Evolutionary conservation across 2,888 invertebrate genomes (phyloP).

Genomic region (Cryptus viduatorius): DNA sequence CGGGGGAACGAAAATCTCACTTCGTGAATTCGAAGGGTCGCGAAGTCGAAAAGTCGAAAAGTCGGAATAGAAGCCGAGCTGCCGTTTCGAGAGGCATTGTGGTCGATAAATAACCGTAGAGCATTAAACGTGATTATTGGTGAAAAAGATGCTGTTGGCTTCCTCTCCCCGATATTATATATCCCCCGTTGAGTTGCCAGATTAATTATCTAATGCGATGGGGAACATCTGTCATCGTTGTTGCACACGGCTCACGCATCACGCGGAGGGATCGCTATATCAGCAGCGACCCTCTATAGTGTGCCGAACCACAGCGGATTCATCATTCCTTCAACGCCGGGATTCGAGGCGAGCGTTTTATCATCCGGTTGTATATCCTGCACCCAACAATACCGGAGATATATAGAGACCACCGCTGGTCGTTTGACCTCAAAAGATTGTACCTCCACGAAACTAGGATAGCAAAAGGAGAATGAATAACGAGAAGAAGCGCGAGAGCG

Average conservation of each 20-base stretch:
- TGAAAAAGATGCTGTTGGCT: background rate
- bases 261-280: conserved; percentile 63
- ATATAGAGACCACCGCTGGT: background rate
- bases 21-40: conserved; percentile 25
- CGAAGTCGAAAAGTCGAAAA: background rate
- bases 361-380: background rate
- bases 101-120: conserved; percentile 53
- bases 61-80: conserved; percentile 19
- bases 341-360: conserved; percentile 19
- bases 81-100: background rate
- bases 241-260: conserved; percentile 35
- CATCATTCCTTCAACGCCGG: conserved; percentile 14
- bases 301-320: conserved; percentile 4
- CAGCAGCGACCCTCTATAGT: conserved; percentile 56
- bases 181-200: conserved; percentile 61
- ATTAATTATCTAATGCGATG: conserved; percentile 84
- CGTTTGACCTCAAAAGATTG: conserved; percentile 59
- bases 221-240: conserved; percentile 83
- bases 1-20: conserved; percentile 25
- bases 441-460: conserved; percentile 54
- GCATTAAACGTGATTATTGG: conserved; percentile 25
- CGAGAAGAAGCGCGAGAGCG: conserved; percentile 32
- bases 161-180: conserved; percentile 19
- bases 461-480: conserved; percentile 6
- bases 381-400: background rate